Evolutionary conservation across 2,797 vertebrate species (phyloP).

Genomic region (Fundulus diaphanus): DNA sequence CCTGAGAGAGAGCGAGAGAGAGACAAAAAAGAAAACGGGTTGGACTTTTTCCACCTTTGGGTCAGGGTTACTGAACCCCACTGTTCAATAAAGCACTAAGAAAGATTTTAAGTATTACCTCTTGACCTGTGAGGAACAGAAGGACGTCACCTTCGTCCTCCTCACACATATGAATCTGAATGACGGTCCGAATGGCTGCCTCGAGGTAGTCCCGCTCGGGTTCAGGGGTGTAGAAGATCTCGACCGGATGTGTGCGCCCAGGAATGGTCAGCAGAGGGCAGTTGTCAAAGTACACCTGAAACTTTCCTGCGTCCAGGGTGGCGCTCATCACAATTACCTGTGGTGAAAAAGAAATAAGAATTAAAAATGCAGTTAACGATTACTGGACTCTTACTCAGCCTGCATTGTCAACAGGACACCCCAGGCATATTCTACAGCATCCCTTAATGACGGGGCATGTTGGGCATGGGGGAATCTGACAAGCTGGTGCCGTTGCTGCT

Average conservation of each 20-base stretch:
- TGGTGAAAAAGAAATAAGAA: neutral
- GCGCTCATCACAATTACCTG: constrained; percentile 99
- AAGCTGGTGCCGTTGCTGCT: neutral
- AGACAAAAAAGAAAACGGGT: neutral
- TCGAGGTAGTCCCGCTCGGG: constrained; percentile 98
- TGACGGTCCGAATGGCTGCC: constrained; percentile 97
- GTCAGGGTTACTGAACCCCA: neutral
- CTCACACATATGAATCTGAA: constrained; percentile 99
- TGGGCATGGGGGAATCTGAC: neutral
- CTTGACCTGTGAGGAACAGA: constrained; percentile 98
- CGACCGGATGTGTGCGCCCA: constrained; percentile 97
- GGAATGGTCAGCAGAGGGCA: constrained; percentile 98
- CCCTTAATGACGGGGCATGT: neutral
- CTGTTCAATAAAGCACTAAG: neutral
- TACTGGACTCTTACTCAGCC: neutral
- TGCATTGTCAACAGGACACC: neutral
- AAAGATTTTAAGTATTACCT: constrained; percentile 80
- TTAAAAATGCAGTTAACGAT: neutral
- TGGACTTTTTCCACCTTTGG: too few species aligned
- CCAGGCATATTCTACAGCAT: neutral
- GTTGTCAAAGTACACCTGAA: constrained; percentile 98
- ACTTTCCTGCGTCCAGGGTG: constrained; percentile 97
- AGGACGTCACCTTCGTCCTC: constrained; percentile 98
- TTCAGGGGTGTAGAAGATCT: constrained; percentile 99
- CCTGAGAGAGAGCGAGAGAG: constrained; percentile 74